These are phyloP conservation scores for Trissoscelio sp. DNA, from an alignment of 2,888 invertebrate species.

Conservation along the genomic window DNA sequence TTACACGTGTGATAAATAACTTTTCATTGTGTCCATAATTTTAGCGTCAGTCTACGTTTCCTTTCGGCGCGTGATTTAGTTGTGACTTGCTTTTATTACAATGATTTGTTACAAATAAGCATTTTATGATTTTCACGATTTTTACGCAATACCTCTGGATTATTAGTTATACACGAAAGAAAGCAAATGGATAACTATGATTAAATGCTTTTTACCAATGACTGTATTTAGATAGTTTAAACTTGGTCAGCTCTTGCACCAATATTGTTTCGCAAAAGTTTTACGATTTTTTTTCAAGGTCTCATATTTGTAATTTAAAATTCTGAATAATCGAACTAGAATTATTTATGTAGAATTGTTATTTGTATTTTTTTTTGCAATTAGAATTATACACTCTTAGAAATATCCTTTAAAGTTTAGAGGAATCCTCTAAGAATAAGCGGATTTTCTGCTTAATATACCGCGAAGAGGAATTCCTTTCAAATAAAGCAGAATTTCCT, in stretches of 20 bases:
- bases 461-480: no score
- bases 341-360: no score
- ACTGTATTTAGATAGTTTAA: conserved; percentile 13
- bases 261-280: conserved; percentile 37
- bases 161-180: conserved; percentile 37
- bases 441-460: no score
- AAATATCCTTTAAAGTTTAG: no score
- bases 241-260: conserved; percentile 22
- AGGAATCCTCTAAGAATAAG: no score
- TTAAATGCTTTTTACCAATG: conserved; percentile 29
- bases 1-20: conserved; percentile 61
- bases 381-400: no score
- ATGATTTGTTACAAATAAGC: conserved; percentile 50
- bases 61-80: conserved; percentile 37
- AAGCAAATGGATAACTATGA: conserved; percentile 43
- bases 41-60: conserved; percentile 34
- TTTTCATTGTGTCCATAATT: conserved; percentile 61
- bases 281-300: conserved; percentile 39
- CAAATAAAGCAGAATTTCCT: no score
- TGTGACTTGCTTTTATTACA: conserved; percentile 61
- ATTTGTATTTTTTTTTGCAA: no score
- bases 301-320: no score
- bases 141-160: conserved; percentile 49
- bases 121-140: conserved; percentile 44
- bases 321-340: no score